These are phyloP conservation scores for Dryobates pubescens DNA, from an alignment of 2,797 vertebrate species.

Conservation along the genomic window DNA sequence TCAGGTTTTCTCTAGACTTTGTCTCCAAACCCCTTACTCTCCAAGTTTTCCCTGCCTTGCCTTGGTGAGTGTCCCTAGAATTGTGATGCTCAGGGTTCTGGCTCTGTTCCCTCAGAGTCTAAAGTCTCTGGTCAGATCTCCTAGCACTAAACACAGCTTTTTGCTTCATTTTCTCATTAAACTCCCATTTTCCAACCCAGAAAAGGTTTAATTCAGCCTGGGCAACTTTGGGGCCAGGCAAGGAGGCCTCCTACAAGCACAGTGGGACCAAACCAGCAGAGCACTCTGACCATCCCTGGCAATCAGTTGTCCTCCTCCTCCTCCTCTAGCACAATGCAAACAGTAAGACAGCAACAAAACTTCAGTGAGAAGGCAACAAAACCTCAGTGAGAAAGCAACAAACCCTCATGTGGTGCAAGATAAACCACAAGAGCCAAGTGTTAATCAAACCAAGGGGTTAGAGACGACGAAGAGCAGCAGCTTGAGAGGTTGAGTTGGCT, in stretches of 20 bases:
- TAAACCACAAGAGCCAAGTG: neutral
- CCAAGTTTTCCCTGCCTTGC: neutral
- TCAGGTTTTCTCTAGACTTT: neutral
- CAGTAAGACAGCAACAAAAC: neutral
- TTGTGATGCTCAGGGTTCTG: neutral
- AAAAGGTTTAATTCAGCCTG: neutral
- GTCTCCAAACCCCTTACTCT: neutral
- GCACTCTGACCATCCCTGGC: neutral
- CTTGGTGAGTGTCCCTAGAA: accelerated
- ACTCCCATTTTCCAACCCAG: neutral
- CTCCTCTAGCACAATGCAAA: neutral
- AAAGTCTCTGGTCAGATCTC: neutral
- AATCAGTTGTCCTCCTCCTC: neutral
- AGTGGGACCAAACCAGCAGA: neutral
- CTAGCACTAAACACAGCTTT: neutral
- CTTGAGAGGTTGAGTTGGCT: neutral
- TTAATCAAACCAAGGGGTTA: neutral
- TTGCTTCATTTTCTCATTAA: neutral
- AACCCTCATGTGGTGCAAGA: neutral
- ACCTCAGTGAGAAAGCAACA: neutral
- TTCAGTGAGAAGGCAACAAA: neutral
- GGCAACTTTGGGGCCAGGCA: neutral
- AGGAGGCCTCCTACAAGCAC: neutral
- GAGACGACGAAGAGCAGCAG: neutral
- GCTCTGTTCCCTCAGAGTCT: neutral